Conservation (phyloP, 1,140 invertebrate species). For the Campoletis sonorensis region DNA sequence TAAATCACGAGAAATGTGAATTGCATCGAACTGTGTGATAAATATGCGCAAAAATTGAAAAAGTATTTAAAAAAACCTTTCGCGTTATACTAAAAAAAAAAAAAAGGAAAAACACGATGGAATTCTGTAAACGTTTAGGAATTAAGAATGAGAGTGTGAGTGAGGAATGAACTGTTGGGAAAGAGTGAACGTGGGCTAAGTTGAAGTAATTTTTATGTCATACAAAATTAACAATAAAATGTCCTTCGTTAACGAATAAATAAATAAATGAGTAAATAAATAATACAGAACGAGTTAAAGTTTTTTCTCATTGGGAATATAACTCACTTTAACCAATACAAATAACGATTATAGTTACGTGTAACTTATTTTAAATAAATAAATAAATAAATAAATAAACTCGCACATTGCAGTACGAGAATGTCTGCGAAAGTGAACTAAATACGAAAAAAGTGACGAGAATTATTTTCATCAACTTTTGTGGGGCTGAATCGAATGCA, state of each 20-base stretch:
- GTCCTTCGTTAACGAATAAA: neutral
- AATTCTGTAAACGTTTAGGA: neutral
- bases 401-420: neutral
- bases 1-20: too few species aligned
- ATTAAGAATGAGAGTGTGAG: neutral
- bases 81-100: too few species aligned
- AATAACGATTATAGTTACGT: constrained; percentile 28
- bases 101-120: neutral
- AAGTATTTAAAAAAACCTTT: too few species aligned
- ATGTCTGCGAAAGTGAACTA: neutral
- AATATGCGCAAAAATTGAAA: too few species aligned
- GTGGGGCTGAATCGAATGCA: neutral
- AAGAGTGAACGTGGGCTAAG: neutral
- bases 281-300: neutral
- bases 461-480: constrained; percentile 1
- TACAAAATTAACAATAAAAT: neutral
- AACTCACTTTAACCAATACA: constrained; percentile 2
- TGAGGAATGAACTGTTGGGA: neutral
- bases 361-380: constrained; percentile 18
- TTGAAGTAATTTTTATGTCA: neutral
- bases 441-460: neutral
- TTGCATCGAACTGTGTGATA: too few species aligned
- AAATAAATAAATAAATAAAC: neutral
- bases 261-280: too few species aligned
- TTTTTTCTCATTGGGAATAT: neutral